These are phyloP conservation scores for Eupithecia inturbata DNA, from an alignment of 2,888 invertebrate genomes.

Conservation along the genomic window DNA sequence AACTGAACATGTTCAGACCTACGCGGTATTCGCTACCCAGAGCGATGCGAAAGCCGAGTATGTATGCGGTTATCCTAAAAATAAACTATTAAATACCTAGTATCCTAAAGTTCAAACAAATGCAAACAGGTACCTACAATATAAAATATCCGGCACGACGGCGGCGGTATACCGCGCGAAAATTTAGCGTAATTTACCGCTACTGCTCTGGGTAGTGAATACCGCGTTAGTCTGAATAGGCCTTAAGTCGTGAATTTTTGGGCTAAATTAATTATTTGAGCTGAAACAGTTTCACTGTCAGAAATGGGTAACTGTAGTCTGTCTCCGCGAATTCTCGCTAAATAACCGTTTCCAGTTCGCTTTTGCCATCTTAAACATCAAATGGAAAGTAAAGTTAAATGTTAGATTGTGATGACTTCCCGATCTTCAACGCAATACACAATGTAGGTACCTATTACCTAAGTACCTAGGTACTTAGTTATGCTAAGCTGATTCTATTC, in stretches of 20 bases:
- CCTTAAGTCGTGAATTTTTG: not conserved
- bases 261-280: not conserved
- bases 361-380: conserved; percentile 7
- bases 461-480: not conserved
- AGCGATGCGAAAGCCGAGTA: too few species aligned
- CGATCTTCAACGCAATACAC: conserved; percentile 6
- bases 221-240: not conserved
- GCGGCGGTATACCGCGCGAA: not conserved
- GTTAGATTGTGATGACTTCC: conserved; percentile 9
- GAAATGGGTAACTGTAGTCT: too few species aligned
- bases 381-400: conserved; percentile 19
- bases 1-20: not conserved
- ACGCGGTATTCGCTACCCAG: too few species aligned
- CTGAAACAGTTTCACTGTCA: not conserved
- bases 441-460: conserved; percentile 1
- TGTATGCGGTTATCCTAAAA: not conserved
- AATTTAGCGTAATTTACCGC: not conserved
- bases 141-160: not conserved
- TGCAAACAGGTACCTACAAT: not conserved
- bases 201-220: not conserved
- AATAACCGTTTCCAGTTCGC: not conserved
- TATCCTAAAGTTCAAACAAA: not conserved
- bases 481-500: not conserved
- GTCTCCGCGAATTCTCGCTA: too few species aligned
- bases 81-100: too few species aligned